A percentile compares a stretch with the other conserved stretches of the same genome.
Evolutionary conservation across 2,888 invertebrate species (phyloP).

Genomic region (Eilema depressum): DNA sequence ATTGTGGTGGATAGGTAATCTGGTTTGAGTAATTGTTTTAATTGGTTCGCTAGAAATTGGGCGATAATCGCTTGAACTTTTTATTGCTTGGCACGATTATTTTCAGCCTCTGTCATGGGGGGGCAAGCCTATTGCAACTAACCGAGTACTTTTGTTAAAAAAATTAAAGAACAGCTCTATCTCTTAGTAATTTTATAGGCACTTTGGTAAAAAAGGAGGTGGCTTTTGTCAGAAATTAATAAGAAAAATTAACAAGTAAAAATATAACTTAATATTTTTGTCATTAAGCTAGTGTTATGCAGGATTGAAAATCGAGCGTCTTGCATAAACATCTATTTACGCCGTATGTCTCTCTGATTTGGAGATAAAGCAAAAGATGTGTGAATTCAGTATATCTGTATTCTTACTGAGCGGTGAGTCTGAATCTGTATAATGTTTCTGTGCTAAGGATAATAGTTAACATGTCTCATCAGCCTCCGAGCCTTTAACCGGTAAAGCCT

Average conservation of each 20-base stretch:
- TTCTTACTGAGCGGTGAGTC: too few relatives aligned
- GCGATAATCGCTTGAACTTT: background rate
- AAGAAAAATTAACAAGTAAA: background rate
- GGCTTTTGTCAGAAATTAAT: background rate
- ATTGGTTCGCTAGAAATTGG: background rate
- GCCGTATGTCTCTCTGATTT: too few relatives aligned
- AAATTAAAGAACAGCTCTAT: background rate
- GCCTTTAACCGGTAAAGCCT: background rate
- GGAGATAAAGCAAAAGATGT: too few relatives aligned
- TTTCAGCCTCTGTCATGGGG: background rate
- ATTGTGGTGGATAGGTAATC: background rate
- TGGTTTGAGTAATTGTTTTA: slow-evolving; percentile 13
- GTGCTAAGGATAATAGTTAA: too few relatives aligned
- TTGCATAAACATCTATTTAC: too few relatives aligned
- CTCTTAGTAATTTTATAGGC: background rate
- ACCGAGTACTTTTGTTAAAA: background rate
- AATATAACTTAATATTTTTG: too few relatives aligned
- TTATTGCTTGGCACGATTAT: background rate
- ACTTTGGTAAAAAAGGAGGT: too few relatives aligned
- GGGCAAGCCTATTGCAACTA: background rate
- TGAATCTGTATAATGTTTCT: too few relatives aligned
- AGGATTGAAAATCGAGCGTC: too few relatives aligned
- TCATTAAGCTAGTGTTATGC: too few relatives aligned
- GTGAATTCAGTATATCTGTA: too few relatives aligned
- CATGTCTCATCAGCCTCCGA: background rate